Evolutionary conservation across 1,140 invertebrate genomes (phyloP), one percentile per base, ranked within the genome.

Genomic region (Dinoponera quadriceps): DNA sequence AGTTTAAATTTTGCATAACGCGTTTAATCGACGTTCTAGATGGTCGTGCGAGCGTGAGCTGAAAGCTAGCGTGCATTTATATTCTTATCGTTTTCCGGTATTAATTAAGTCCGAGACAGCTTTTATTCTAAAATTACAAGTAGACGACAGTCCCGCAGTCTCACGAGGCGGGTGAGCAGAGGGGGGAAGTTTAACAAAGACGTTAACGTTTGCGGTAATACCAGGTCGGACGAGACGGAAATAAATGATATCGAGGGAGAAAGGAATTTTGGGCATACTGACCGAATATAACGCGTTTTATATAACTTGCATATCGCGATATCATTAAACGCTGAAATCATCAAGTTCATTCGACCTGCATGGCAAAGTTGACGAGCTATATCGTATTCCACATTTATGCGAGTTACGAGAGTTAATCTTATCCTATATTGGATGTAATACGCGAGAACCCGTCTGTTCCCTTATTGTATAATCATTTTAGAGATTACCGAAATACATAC

Each of bases 241-340:
- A 62, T 74, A 62, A 62, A 25, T 20, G 33, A 11, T 25, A 22
- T 2, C 7, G 3, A 57, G 7, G 59, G 9, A 62, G 14, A 71
- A 27, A 18, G 59, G 22, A 20, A 74, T 27, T 29, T 59, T 48
- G 22, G n/a, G 1, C 33, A 3, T 16, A n/a, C 16, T 25, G 48
- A 69, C 27, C 4, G n/a, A n/a, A 69, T 49, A 69, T 51, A 69
- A 44, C 38, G 7, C 51, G 29, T 54, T 69, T 55, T 55, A 54
- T 33, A 55, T 20, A 25, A 27, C 27, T n/a, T 29, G 16, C 11
- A 51, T 51, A 20, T 69, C 11, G 27, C 14, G 3, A 51, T 27
- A 29, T 69, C 11, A 20, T 20, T 68, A 22, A 49, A 48, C 14
- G 0, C 3, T 29, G 13, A 51, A 51, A 51, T 51, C n/a, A 25